Conservation (phyloP, 2,888 invertebrate species). For the Polydrusus cervinus region DNA sequence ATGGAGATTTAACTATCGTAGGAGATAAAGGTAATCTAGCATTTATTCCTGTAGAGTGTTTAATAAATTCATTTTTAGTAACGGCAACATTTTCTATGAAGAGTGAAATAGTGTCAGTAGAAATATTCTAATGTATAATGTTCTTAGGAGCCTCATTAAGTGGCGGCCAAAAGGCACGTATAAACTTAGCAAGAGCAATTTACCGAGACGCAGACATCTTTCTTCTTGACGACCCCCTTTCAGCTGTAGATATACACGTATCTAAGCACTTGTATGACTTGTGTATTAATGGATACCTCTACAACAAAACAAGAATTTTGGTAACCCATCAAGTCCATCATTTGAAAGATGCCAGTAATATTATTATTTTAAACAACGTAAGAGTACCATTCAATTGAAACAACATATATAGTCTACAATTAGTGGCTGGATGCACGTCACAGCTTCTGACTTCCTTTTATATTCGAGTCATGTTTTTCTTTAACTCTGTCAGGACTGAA, state of each 20-base stretch:
- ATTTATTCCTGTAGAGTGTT: no score
- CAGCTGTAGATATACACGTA: slow-evolving; percentile 90
- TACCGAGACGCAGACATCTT: slow-evolving; percentile 85
- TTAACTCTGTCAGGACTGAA: no score
- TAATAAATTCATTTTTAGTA: no score
- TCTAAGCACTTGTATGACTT: slow-evolving; percentile 85
- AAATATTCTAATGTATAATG: no score
- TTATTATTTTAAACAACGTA: slow-evolving; percentile 79
- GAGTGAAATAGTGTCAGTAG: no score
- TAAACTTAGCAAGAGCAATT: slow-evolving; percentile 81
- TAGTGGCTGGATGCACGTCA: no score
- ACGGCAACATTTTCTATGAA: no score
- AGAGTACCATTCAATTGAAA: no score
- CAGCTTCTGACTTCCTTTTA: no score
- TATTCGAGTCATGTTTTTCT: no score
- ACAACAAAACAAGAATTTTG: slow-evolving; percentile 81
- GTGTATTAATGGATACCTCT: slow-evolving; percentile 81
- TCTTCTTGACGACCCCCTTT: slow-evolving; percentile 87
- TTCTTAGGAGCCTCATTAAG: slow-evolving; percentile 79
- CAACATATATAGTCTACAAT: no score
- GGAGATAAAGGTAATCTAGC: slow-evolving; percentile 77
- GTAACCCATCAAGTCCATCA: slow-evolving; percentile 93
- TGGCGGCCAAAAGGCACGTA: slow-evolving; percentile 88
- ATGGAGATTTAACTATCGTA: slow-evolving; percentile 84
- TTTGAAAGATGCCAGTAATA: slow-evolving; percentile 79